Evolutionary conservation across 2,888 invertebrate genomes (phyloP), one percentile per base, ranked within the genome.

Genomic region (Geophilus truncorum): DNA sequence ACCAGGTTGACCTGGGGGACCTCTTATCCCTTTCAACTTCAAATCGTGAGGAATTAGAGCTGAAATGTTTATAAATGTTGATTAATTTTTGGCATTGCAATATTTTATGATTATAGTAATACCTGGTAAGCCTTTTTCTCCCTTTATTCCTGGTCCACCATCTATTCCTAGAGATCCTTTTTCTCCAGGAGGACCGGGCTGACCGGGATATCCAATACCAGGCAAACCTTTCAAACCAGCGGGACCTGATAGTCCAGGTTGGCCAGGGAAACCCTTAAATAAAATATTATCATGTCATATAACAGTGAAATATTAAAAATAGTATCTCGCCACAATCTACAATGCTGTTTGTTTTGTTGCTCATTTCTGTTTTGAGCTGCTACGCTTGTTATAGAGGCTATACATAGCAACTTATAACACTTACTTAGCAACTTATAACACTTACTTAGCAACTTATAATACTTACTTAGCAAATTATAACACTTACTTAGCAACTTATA

Each of bases 1-100:
- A 10, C 85, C 79, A 91, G 89, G 0, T 94, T 92, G 86, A 94
- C 94, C 92, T 80, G 90, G 88, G 5, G 87, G 86, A 40, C 96
- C 96, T 78, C 89, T 89, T 30, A 89, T 88, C 83, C 93, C 93
- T 82, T 90, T 90, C 9, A 89, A 88, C 76, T 94, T 93, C 21
- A 87, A 87, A 5, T 87, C 85, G 75, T 28, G 57, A 12, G 79
- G 82, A 82, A 78, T 30, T 5, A 79, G 30, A 25, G 78, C 78
- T 78, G 23, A 78, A 45, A 28, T n/a, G 0, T 23, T 21, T 36
- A 10, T 45, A 45, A 45, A 25, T n/a, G n/a, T n/a, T n/a, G n/a
- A 45, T 77, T 77, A 32, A 32, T 32, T 34, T 77, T 32, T 2
- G 1, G 15, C 1, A 32, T 21, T 34, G 34, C 0, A 12, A 75